Percentiles rank a stretch among this genome's conserved stretches.
phyloP scores from a whole-genome alignment of 1,140 invertebrate genomes.

The Nasonia vitripennis region DNA sequence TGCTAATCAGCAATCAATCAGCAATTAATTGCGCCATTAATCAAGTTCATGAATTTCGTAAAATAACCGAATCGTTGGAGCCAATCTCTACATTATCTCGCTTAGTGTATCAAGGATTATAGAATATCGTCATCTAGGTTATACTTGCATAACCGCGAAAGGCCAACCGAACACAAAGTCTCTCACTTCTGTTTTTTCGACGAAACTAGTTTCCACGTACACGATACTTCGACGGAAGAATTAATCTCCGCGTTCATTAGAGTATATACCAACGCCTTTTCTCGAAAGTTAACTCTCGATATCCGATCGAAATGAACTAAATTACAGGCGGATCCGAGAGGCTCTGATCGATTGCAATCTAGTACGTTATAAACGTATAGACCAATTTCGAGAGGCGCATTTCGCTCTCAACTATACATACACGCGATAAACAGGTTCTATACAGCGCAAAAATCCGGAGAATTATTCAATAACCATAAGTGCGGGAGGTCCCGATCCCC shows the following conservation, averaged over 20 bases:
- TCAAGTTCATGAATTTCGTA: constrained; percentile 7
- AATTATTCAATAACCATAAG: background rate
- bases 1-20: background rate
- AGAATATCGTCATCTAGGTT: no score
- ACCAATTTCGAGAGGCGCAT: no score
- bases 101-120: background rate
- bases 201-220: background rate
- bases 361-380: no score
- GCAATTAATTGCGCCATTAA: constrained; percentile 22
- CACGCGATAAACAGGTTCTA: no score
- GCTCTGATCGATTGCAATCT: no score
- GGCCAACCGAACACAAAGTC: background rate
- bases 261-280: background rate
- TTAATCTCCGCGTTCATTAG: background rate
- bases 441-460: background rate
- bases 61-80: background rate
- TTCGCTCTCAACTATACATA: no score
- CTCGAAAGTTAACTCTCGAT: no score
- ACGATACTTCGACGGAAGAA: background rate
- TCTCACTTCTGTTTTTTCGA: background rate
- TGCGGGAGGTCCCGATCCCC: background rate
- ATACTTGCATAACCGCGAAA: no score
- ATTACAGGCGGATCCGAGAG: background rate
- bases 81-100: background rate
- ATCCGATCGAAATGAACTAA: no score